Conservation (phyloP, 2,888 invertebrate genomes). For the Ctenicera cuprea region DNA sequence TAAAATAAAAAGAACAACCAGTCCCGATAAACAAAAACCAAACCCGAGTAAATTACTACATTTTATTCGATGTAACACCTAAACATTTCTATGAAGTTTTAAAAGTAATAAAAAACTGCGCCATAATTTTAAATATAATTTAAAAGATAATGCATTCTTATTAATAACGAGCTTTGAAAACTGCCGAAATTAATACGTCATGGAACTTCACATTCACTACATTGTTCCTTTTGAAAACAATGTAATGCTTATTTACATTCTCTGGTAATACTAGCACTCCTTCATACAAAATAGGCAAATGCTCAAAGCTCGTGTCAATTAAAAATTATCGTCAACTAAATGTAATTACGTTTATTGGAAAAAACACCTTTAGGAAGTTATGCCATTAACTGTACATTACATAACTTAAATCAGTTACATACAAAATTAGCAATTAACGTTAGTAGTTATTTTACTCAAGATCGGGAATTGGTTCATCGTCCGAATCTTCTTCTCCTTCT, state of each 20-base stretch:
- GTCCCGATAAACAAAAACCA: not conserved
- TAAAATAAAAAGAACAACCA: not conserved
- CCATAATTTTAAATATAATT: no score
- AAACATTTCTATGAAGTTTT: not conserved
- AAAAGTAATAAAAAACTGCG: not conserved
- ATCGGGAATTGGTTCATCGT: constrained; percentile 87
- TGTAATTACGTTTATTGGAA: constrained; percentile 35
- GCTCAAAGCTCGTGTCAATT: not conserved
- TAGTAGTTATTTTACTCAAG: constrained; percentile 74
- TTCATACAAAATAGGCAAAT: not conserved
- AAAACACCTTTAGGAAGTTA: constrained; percentile 20
- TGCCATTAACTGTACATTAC: constrained; percentile 25
- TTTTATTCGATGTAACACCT: not conserved
- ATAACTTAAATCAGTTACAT: constrained; percentile 29
- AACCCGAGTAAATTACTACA: constrained; percentile 15
- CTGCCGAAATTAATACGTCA: not conserved
- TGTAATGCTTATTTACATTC: not conserved
- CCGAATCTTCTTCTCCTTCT: constrained; percentile 80
- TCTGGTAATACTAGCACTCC: not conserved
- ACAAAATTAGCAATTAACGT: constrained; percentile 45
- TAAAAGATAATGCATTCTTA: not conserved
- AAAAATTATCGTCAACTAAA: constrained; percentile 10
- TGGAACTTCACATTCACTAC: no score
- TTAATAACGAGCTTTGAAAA: constrained; percentile 10
- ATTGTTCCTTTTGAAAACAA: no score